Base-by-base conservation (phyloP, 30 jellyfish, hydroid and myxozoan genomes). In the Aurelia sp. region DNA sequence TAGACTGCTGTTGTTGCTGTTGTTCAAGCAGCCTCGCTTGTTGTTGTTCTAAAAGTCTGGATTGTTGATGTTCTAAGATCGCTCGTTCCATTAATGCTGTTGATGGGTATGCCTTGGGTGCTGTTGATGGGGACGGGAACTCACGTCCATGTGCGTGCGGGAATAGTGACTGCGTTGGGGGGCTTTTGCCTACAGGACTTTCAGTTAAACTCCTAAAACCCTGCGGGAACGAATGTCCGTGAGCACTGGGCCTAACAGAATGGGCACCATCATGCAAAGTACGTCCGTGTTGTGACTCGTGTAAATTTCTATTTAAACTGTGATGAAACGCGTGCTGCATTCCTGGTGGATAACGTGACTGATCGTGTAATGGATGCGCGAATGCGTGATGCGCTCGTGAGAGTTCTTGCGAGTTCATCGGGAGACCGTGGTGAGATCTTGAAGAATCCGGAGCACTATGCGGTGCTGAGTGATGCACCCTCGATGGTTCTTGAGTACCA, bases 171-270 rank as follows among this genome's bases (percentile, higher is more conserved):
- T 69, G 92, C 50, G 92, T 83, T 17, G 92, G 92, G 5, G 92
- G 92, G 35, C 92, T 72, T 40, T 83, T 83, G 63, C 92, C 92
- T 50, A 83, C 92, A 57, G 92, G 92, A 60, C 86, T 83, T 74
- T 83, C 92, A 3, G 77, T 62, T 48, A 83, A 38, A 71, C 83
- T 72, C 30, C 92, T 63, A 19, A 83, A 63, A 8, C 92, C 86
- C 41, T 83, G 92, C 64, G 72, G 92, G 47, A 83, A 83, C 19
- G 92, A 83, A 48, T 83, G 92, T 51, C 86, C 86, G 48, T 70
- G 92, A 17, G 73, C 75, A 31, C 86, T 74, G 22, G 92, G 92
- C 62, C 92, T 58, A 41, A 71, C 92, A 24, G 86, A 58, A 60
- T 83, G 92, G 31, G 75, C 71, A 20, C 62, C 92, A 3, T 83